Evolutionary conservation across 2,888 invertebrate species (phyloP).

Genomic region (Junonia oenone): DNA sequence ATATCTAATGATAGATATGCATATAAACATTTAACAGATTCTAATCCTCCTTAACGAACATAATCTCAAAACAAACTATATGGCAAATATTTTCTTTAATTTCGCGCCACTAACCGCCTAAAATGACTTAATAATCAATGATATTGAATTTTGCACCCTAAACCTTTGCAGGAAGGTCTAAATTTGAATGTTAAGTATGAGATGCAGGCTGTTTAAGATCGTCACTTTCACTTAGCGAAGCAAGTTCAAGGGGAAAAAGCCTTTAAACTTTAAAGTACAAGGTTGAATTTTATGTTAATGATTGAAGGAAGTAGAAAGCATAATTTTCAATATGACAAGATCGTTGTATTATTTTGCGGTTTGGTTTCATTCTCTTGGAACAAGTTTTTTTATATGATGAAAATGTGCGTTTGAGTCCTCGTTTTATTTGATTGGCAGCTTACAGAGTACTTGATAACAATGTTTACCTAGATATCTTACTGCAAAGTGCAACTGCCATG

Average conservation of each 20-base stretch:
- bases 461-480: no score
- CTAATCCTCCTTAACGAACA: no score
- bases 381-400: background rate
- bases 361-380: background rate
- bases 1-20: no score
- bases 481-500: no score
- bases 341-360: background rate
- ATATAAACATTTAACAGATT: no score
- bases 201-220: background rate
- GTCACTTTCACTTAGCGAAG: constrained; percentile 40
- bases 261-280: constrained; percentile 15
- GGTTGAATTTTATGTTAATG: constrained; percentile 11
- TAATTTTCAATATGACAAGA: background rate
- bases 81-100: no score
- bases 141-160: background rate
- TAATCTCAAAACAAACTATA: no score
- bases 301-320: constrained; percentile 14
- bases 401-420: background rate
- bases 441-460: no score
- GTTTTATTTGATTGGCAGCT: background rate
- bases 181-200: background rate
- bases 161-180: background rate
- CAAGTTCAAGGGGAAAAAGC: constrained; percentile 44
- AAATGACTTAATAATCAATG: no score
- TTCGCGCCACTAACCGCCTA: no score